Base-by-base conservation (phyloP, 2,113 vertebrate species). In the Amphilophus citrinellus region DNA sequence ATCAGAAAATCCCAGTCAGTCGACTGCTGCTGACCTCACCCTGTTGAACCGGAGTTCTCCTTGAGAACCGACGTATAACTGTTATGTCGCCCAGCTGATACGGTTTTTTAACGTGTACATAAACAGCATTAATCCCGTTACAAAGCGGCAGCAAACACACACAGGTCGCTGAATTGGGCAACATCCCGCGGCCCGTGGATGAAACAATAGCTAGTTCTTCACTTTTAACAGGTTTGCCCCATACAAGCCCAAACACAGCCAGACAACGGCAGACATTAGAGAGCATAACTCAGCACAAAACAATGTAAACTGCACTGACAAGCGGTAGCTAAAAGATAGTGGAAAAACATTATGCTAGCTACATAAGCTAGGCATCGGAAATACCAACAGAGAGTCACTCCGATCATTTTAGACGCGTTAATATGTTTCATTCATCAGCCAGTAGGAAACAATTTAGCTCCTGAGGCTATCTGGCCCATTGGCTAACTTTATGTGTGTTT, bases 11-110 rank as follows among this genome's bases (percentile, higher is more conserved):
- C 58, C 59, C 56, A 77, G 32, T 60, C 58, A 27, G 66, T 50
- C 15, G 44, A 5, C 50, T 44, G 61, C 42, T 44, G 61, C 20
- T 56, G 77, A 81, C 84, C 80, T 92, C 84, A 77, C 80, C 84
- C 80, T 47, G 35, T 17, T 60, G 27, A 68, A 27, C 44, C 11
- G 17, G 7, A 30, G 8, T 11, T 1, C 39, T 14, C 15, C 2
- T 58, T 32, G 65, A 11, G 15, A 17, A 22, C 22, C 3, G 37
- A 30, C 18, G 22, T 20, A 3, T 66, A 17, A 63, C 22, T 35
- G 24, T 22, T 24, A 13, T 32, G n/a, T 32, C 60, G 13, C 7
- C n/a, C 35, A 5, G 5, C 10, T 35, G 22, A 3, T 24, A 10
- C 7, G 2, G 3, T 27, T 27, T 27, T 62, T 14, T n/a, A 39